Conservation (phyloP, 2,888 invertebrate species). For the Cacoxenus indagator region DNA sequence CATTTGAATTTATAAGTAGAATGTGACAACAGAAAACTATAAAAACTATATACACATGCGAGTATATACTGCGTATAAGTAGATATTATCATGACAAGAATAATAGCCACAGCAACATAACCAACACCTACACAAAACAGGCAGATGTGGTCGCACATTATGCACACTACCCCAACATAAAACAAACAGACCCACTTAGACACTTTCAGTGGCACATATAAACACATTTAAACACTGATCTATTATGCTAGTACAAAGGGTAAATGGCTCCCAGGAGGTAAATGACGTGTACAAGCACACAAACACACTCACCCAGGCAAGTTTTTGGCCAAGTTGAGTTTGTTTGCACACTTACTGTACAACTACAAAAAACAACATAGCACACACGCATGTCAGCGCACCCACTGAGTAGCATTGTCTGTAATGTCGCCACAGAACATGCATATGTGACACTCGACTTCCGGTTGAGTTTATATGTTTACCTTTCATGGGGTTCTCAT, state of each 20-base stretch:
- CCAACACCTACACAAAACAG: neutral
- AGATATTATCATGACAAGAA: constrained; percentile 5
- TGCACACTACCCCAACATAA: neutral
- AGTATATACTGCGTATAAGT: neutral
- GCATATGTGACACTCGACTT: constrained; percentile 14
- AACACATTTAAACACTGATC: neutral
- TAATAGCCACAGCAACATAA: neutral
- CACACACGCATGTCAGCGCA: constrained; percentile 25
- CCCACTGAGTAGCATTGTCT: constrained; percentile 11
- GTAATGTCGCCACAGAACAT: too few species aligned
- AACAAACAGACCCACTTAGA: neutral
- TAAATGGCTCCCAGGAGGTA: constrained; percentile 23
- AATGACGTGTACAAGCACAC: constrained; percentile 16
- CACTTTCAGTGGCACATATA: constrained; percentile 14
- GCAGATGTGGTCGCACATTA: neutral
- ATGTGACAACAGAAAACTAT: neutral
- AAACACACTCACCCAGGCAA: neutral
- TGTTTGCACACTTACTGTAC: constrained; percentile 7
- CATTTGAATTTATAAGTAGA: constrained; percentile 17
- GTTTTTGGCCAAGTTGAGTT: neutral
- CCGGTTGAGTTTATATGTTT: neutral
- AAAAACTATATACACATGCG: neutral
- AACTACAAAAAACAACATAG: constrained; percentile 25
- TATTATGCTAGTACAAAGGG: constrained; percentile 20
- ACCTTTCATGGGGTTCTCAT: too few species aligned